Evolutionary conservation across 2,797 vertebrate genomes (phyloP), one percentile per base, ranked within the genome.

Genomic region (Dicrostonyx torquatus): DNA sequence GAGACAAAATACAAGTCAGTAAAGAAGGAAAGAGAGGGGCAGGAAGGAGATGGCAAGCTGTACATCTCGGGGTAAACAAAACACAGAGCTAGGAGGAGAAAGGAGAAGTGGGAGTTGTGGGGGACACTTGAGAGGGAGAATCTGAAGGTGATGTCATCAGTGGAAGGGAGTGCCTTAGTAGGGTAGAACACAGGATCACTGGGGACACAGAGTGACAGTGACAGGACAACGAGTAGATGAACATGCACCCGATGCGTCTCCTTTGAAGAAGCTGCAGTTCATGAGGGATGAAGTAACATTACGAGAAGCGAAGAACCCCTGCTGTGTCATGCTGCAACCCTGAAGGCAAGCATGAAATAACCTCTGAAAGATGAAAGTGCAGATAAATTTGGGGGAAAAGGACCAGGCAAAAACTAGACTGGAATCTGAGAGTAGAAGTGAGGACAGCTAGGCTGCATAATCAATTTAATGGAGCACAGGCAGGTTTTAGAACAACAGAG

Each of bases 301-400:
- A 55, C 15, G 18, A 76, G 70, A 34, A 88, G 58, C 64, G 62
- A 79, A 86, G 15, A 78, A 43, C 22, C 60, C 62, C n/a, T 90
- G 4, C 18, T 77, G 48, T 78, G 68, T 68, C 37, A 88, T 10
- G n/a, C 50, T 15, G 70, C 10, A 93, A 60, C 24, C 84, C 62
- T 73, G 26, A 92, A 89, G 24, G n/a, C 37, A 80, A 83, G 87
- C 12, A 53, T 29, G 43, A 80, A 88, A 85, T 31, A 78, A 91
- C 40, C 72, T 87, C 64, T 88, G 48, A 94, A 88, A 53, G 82
- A 64, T 66, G 53, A 76, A 91, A 84, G 85, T 66, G 18, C 87
- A 50, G 40, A 50, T 34, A 75, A 79, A 40, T 73, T 40, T 93
- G 5, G 34, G 40, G 79, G 14, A 70, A 79, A 90, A 60, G 78